These are phyloP conservation scores for Xenopus laevis DNA, from an alignment of 2,113 vertebrate species.

Conservation along the genomic window DNA sequence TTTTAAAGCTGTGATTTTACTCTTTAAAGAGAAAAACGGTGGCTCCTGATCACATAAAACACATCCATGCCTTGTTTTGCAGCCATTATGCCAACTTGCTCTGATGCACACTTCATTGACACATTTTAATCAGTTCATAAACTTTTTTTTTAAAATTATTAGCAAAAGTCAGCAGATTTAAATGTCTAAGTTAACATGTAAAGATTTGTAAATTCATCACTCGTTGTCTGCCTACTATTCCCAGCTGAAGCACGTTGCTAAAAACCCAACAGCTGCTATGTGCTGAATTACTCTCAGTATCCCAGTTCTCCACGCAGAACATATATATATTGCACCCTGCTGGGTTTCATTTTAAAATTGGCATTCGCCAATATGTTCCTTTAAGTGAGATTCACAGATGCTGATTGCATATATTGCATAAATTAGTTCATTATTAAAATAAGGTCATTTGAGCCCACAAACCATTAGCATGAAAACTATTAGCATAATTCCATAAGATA, in stretches of 20 bases:
- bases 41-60: too few relatives aligned
- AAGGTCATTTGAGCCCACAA: conserved; percentile 69
- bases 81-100: neutral
- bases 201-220: conserved; percentile 1
- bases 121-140: neutral
- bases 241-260: neutral
- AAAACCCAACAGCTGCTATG: conserved; percentile 5
- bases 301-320: conserved; percentile 21
- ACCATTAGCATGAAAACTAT: conserved; percentile 74
- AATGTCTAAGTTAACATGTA: neutral
- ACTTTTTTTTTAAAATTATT: conserved; percentile 1
- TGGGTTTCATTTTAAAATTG: conserved; percentile 50
- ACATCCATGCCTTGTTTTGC: too few relatives aligned
- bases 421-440: conserved; percentile 76
- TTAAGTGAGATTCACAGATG: conserved; percentile 64
- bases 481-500: conserved; percentile 75
- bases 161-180: conserved; percentile 2
- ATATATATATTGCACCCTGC: conserved; percentile 25
- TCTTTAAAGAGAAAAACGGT: too few relatives aligned
- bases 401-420: conserved; percentile 72
- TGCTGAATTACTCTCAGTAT: conserved; percentile 1
- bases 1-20: too few relatives aligned
- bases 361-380: conserved; percentile 60
- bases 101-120: neutral
- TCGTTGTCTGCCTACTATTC: neutral